Base-by-base conservation (phyloP, 1,140 invertebrate species). In the Brachionus sp. region DNA sequence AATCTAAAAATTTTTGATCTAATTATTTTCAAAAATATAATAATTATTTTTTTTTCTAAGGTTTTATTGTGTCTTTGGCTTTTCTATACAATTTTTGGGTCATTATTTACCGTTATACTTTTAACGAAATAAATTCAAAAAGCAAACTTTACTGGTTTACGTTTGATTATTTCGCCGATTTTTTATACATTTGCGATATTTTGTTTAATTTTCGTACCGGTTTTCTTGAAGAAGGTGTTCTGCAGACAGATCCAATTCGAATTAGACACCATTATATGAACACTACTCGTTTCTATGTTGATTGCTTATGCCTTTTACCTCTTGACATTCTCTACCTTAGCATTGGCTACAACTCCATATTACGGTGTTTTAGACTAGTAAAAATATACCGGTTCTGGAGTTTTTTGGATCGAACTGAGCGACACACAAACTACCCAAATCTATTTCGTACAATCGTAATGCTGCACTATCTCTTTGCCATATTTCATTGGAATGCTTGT, bases 401-500 rank as follows among this genome's bases (percentile, higher is more conserved):
- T 86, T 98, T 98, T 89, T 94, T 98, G 93, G 96, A 99, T 90
- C 92, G 96, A 83, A 98, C 96, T 53, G 97, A 99, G 89, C 91
- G 97, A 84, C 96, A 99, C 88, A 98, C 96, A 64, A 98, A 98
- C 90, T 98, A 98, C 90, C 96, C 96, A 83, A 98, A 98, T 91
- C 91, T 98, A 5, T 96, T 98, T 91, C 93, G 96, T 85, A 96
- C 95, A 83, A 92, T 90, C 6, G 94, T 94, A 86, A 91, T 98
- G 86, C 94, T 97, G 88, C 95, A 98, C 91, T 97, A 97, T 90
- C 92, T 98, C 86, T 91, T 98, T 90, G 95, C 97, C 89, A 96
- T 98, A 89, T 98, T 98, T 91, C 97, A 98, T 91, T 98, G 96
- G 96, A 98, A 98, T 90, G 95, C 96, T 85, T 98, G 96, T 91